Percentiles rank a stretch among this genome's conserved stretches.
These are phyloP conservation scores for Anthopleura sola DNA, from an alignment of 64 coral and sea anemone genomes.

Conservation along the genomic window DNA sequence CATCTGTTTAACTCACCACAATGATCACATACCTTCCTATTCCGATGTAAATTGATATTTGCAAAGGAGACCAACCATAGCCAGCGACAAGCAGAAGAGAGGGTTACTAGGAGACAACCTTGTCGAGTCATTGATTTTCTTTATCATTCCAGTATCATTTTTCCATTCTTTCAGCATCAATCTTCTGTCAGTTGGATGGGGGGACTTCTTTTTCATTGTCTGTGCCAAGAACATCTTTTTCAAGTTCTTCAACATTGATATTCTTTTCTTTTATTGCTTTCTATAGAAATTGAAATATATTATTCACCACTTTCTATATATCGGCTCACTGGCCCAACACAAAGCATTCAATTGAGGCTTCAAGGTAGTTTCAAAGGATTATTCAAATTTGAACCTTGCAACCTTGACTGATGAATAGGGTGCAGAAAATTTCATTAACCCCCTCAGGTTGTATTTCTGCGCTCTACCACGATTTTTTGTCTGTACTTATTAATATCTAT, in stretches of 20 bases:
- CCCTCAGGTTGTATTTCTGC: no score
- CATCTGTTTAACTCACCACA: no score
- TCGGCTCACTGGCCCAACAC: no score
- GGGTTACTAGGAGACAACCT: not conserved
- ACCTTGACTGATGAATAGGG: no score
- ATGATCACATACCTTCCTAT: not conserved
- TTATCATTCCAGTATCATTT: not conserved
- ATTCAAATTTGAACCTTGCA: no score
- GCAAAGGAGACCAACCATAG: not conserved
- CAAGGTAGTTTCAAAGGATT: no score
- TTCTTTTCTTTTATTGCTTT: slow-evolving; percentile 97
- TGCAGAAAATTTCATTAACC: no score
- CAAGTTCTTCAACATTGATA: slow-evolving; percentile 83
- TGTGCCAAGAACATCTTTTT: slow-evolving; percentile 79
- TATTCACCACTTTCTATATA: no score
- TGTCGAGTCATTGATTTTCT: not conserved
- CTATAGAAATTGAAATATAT: slow-evolving; percentile 28
- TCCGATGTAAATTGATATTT: not conserved
- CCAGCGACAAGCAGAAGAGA: not conserved
- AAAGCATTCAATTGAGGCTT: no score
- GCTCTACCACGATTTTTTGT: no score
- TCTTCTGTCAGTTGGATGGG: not conserved
- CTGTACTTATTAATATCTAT: no score
- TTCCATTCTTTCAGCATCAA: not conserved
- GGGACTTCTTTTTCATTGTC: slow-evolving; percentile 86